Evolutionary conservation across 2,113 vertebrate genomes (phyloP), one percentile per base, ranked within the genome.

Genomic region (Pachypanchax playfairii): DNA sequence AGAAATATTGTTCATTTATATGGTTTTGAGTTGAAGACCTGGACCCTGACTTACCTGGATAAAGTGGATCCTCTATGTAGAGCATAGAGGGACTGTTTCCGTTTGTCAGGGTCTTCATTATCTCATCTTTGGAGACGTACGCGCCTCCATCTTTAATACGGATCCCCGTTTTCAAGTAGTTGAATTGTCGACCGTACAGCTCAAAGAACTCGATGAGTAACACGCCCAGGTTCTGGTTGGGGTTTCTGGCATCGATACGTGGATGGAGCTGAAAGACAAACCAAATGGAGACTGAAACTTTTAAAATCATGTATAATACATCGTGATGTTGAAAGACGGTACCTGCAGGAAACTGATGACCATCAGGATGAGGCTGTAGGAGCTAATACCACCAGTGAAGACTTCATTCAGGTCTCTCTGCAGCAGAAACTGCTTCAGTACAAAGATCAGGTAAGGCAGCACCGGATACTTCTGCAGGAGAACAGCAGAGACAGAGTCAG

Each of bases 141-240:
- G 95, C 95, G 3, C 97, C 97, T 39, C 96, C 96, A 56, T 97
- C 95, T 85, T 94, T 96, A 88, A 99, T 97, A 81, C 97, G 94
- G 75, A 99, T 98, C 72, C 95, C 97, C 44, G 97, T 98, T 92
- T 98, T 98, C 91, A 98, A 89, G 88, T 99, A 99, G 91, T 99
- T 99, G 85, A 99, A 99, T 86, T 98, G 95, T 79, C 96, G 94
- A 73, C 97, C 97, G 60, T 98, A 99, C 54, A 99, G 89, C 91
- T 99, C 96, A 82, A 99, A 99, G 92, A 99, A 99, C 87, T 99
- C 97, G 72, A 99, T 99, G 85, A 99, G 93, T 89, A 99, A 92
- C 88, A 97, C 91, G 71, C 97, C 97, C 79, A 98, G 92, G 88
- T 99, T 98, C 82, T 94, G 94, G 70, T 86, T 94, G 81, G 94